Conservation (phyloP, 2,797 vertebrate genomes). For the Telmatherina bonti region DNA sequence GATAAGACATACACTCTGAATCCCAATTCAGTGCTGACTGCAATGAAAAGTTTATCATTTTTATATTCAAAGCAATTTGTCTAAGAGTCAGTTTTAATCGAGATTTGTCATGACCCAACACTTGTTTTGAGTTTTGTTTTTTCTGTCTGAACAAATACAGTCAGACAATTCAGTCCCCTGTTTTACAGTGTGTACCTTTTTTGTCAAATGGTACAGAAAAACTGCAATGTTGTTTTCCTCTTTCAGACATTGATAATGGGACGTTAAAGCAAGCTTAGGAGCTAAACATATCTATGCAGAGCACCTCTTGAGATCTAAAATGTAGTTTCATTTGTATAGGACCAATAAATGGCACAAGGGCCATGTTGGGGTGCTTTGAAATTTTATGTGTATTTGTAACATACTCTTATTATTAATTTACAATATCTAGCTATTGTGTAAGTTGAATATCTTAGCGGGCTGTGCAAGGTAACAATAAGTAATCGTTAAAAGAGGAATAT, state of each 20-base stretch:
- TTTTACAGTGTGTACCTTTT: neutral
- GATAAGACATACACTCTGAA: neutral
- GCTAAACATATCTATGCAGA: neutral
- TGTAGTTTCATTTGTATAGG: neutral
- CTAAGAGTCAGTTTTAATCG: neutral
- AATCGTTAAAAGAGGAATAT: no score
- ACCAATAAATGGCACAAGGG: neutral
- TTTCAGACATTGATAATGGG: neutral
- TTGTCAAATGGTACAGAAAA: neutral
- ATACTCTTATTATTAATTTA: no score
- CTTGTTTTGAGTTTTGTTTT: neutral
- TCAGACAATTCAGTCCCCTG: neutral
- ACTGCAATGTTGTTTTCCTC: neutral
- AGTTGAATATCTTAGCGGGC: no score
- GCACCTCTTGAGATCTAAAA: neutral
- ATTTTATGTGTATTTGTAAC: no score
- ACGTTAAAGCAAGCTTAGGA: neutral
- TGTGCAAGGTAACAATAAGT: no score
- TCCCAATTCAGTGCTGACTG: neutral
- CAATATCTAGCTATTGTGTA: no score
- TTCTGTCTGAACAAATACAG: neutral
- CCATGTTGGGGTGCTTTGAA: neutral
- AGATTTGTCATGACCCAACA: neutral
- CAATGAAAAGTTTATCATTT: neutral
- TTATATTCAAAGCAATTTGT: neutral